A percentile compares a stretch with the other conserved stretches of the same genome.
Evolutionary conservation across 2,797 vertebrate species (phyloP).

Genomic region (Zenarchopterus dispar): DNA sequence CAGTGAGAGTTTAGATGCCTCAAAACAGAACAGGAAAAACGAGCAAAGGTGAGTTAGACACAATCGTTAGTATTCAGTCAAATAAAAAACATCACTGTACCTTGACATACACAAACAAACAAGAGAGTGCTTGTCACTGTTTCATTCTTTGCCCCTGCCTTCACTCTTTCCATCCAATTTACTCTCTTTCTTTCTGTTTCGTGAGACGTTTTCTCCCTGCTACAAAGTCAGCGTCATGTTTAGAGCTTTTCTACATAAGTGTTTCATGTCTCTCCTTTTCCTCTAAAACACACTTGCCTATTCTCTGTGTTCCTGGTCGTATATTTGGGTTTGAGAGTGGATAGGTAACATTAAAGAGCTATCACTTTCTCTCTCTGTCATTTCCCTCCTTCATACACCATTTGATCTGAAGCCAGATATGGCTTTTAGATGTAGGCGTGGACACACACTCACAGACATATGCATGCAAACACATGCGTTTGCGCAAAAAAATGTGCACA

Average conservation of each 20-base stretch:
- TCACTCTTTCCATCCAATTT: conserved; percentile 71
- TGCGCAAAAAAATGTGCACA: conserved; percentile 45
- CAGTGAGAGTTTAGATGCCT: conserved; percentile 42
- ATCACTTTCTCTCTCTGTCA: conserved; percentile 76
- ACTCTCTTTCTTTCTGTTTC: conserved; percentile 57
- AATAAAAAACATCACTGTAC: conserved; percentile 46
- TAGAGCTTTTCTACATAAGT: conserved; percentile 76
- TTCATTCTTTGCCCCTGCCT: conserved; percentile 51
- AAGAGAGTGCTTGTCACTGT: conserved; percentile 50
- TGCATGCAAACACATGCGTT: conserved; percentile 46
- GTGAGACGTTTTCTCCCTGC: conserved; percentile 53
- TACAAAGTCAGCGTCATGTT: conserved; percentile 78
- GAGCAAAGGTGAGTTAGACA: conserved; percentile 44
- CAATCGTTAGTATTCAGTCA: conserved; percentile 37
- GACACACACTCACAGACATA: conserved; percentile 48
- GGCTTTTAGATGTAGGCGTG: conserved; percentile 75
- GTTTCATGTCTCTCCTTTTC: conserved; percentile 76
- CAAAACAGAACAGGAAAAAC: not conserved
- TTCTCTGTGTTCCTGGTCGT: conserved; percentile 73
- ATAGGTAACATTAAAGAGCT: conserved; percentile 80
- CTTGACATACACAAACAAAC: conserved; percentile 52
- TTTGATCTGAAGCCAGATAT: conserved; percentile 80
- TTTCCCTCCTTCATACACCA: conserved; percentile 76
- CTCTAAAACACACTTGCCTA: conserved; percentile 73
- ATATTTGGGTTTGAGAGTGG: conserved; percentile 80